Conservation (phyloP, 2,888 invertebrate species). For the Napeogenes sylphis region DNA sequence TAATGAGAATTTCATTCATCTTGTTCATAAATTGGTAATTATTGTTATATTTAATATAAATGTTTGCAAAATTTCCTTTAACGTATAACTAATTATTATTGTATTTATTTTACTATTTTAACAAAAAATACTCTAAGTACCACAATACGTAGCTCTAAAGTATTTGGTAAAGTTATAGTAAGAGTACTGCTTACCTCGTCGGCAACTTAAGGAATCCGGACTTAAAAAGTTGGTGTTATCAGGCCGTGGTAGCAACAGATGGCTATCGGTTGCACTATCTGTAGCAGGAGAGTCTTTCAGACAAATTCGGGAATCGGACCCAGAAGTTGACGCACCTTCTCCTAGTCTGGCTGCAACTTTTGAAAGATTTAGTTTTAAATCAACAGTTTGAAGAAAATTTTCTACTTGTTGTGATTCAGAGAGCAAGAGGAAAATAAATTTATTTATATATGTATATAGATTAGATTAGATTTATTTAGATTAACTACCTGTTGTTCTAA, state of each 20-base stretch:
- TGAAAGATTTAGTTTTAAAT: background rate
- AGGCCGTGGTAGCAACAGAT: conserved; percentile 86
- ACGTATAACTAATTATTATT: no score
- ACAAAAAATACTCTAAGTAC: no score
- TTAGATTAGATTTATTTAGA: no score
- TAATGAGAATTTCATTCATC: conserved; percentile 37
- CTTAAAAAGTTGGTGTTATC: conserved; percentile 89
- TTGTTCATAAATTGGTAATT: no score
- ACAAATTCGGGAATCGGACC: conserved; percentile 79
- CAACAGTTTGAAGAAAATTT: background rate
- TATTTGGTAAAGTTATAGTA: background rate
- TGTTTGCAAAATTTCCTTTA: no score
- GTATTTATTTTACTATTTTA: no score
- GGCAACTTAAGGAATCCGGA: conserved; percentile 80
- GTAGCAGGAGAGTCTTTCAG: conserved; percentile 80
- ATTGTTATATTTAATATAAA: no score
- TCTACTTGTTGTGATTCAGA: background rate
- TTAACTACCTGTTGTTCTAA: no score
- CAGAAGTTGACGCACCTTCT: conserved; percentile 61
- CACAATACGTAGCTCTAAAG: no score
- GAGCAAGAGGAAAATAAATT: background rate
- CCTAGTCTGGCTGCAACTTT: conserved; percentile 56
- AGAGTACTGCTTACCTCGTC: conserved; percentile 48
- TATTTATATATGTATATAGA: no score
- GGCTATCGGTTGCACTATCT: conserved; percentile 84